These are phyloP conservation scores for Tillus elongatus DNA, from an alignment of 2,888 invertebrate species.

Conservation along the genomic window DNA sequence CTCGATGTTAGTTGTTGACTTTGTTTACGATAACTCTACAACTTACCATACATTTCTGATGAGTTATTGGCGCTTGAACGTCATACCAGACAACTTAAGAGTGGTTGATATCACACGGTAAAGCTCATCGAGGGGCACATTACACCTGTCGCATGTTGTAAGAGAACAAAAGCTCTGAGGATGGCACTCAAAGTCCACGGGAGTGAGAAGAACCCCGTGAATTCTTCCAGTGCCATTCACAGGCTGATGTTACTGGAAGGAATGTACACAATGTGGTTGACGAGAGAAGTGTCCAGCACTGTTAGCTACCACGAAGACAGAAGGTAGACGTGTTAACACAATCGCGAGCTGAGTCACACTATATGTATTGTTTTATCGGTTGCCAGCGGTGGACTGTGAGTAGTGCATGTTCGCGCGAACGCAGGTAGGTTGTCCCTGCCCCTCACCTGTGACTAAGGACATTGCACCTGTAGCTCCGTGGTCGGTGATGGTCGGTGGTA, in stretches of 20 bases:
- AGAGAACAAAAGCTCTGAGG: constrained; percentile 39
- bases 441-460: constrained; percentile 32
- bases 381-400: constrained; percentile 14
- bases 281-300: no score
- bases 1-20: no score
- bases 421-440: constrained; percentile 38
- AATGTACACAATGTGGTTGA: no score
- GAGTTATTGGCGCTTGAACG: no score
- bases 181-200: constrained; percentile 68
- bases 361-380: constrained; percentile 28
- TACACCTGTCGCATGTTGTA: no score
- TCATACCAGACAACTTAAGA: no score
- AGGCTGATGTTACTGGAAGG: constrained; percentile 43
- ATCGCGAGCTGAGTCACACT: constrained; percentile 34
- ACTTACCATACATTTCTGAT: no score
- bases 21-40: no score
- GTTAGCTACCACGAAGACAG: constrained; percentile 1
- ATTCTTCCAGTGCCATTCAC: constrained; percentile 83
- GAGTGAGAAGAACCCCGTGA: constrained; percentile 61
- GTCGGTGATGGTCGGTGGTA: no score
- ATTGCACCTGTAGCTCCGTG: constrained; percentile 41
- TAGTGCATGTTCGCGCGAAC: constrained; percentile 4
- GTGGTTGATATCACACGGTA: no score
- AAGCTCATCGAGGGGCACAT: no score
- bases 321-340: constrained; percentile 17